A percentile compares a stretch with the other conserved stretches of the same genome.
Conservation (phyloP, 2,797 vertebrate species). For the Oreochromis grahami region DNA sequence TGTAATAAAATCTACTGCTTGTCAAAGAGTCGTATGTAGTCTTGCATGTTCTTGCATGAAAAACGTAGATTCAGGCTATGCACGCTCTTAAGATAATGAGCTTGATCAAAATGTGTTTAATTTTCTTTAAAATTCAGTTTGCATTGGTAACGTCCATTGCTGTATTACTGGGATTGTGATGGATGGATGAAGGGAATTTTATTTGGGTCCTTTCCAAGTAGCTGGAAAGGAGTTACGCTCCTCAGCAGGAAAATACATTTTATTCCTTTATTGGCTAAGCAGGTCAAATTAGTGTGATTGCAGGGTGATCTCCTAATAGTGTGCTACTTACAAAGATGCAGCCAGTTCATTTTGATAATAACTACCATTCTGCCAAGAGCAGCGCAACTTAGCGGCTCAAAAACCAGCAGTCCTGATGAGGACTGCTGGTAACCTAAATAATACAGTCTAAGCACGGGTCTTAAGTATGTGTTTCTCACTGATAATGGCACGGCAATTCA, state of each 20-base stretch:
- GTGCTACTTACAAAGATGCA: background rate
- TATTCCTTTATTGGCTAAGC: background rate
- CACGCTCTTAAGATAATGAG: background rate
- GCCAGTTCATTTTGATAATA: background rate
- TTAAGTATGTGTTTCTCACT: background rate
- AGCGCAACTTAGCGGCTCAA: background rate
- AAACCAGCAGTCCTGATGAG: background rate
- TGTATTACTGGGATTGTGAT: background rate
- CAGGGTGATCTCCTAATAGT: background rate
- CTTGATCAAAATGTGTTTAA: background rate
- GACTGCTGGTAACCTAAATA: background rate
- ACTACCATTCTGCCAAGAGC: background rate
- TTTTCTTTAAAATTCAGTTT: background rate
- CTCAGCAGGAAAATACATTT: background rate
- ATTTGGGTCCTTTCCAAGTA: background rate
- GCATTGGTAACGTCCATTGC: rapidly evolving
- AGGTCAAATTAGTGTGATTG: background rate
- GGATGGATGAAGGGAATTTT: background rate
- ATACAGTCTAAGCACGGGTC: background rate
- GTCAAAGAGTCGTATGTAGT: background rate
- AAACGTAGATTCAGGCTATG: background rate
- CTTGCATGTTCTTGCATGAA: background rate
- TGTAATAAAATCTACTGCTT: background rate
- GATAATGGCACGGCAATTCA: background rate
- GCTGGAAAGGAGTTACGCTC: background rate